These are phyloP conservation scores for Pachycephus smyrnensis DNA, from an alignment of 2,888 invertebrate species.

Conservation along the genomic window DNA sequence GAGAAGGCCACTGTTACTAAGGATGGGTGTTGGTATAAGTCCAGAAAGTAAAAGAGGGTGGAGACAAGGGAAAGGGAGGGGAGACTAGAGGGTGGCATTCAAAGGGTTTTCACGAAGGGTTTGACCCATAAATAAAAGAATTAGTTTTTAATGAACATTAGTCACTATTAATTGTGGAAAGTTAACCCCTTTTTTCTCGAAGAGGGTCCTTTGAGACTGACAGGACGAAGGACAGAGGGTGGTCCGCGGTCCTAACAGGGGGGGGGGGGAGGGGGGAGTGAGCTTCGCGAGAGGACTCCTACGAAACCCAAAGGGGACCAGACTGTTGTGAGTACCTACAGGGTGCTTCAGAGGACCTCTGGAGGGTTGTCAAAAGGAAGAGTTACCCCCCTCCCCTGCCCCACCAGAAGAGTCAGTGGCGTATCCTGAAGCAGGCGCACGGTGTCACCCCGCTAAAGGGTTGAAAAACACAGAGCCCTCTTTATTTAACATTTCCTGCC, in stretches of 20 bases:
- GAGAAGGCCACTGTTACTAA: not conserved
- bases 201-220: conserved; percentile 45
- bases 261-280: not conserved
- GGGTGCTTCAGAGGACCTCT: not conserved
- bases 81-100: conserved; percentile 20
- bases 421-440: not conserved
- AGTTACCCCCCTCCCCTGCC: conserved; percentile 1
- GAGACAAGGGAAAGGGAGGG: conserved; percentile 13
- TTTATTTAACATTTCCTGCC: conserved; percentile 50
- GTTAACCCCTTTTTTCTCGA: conserved; percentile 45
- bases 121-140: conserved; percentile 52
- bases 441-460: conserved; percentile 26
- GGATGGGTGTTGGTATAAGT: not conserved
- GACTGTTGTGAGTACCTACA: not conserved
- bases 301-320: conserved; percentile 11
- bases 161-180: conserved; percentile 56
- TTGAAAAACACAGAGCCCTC: conserved; percentile 42
- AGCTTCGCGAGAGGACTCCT: not conserved
- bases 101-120: conserved; percentile 36
- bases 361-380: conserved; percentile 11
- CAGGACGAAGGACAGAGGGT: conserved; percentile 29
- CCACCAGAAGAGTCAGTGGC: not conserved
- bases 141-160: conserved; percentile 56
- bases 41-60: conserved; percentile 8
- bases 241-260: conserved; percentile 20